phyloP scores from a whole-genome alignment of 1,140 invertebrate species.

The Dreissena rostriformis region DNA sequence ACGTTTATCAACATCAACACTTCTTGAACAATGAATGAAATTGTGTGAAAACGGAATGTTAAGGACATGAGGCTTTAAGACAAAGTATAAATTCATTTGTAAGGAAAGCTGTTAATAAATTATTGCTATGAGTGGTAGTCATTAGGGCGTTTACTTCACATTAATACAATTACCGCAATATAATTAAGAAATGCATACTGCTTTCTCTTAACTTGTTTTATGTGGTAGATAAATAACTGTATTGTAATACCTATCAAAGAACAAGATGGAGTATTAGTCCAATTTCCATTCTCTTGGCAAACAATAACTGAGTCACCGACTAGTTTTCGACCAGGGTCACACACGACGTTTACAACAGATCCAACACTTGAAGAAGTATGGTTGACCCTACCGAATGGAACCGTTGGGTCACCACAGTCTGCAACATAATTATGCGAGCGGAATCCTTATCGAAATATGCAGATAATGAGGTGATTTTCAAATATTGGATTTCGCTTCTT shows the following conservation, averaged over 20 bases:
- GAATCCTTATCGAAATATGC: no score
- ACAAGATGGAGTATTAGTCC: background rate
- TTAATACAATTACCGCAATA: no score
- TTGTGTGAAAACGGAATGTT: no score
- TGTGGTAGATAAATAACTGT: background rate
- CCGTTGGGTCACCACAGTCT: background rate
- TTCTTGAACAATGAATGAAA: no score
- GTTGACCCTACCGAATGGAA: background rate
- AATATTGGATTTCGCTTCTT: background rate
- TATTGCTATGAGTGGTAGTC: no score
- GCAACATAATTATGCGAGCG: background rate
- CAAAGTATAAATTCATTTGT: no score
- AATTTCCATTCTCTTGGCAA: background rate
- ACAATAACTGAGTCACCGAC: background rate
- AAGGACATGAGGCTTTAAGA: no score
- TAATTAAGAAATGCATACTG: no score
- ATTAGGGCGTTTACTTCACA: no score
- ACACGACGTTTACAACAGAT: background rate
- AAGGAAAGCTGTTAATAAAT: no score
- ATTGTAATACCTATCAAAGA: background rate
- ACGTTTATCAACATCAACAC: no score
- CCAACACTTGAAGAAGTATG: background rate
- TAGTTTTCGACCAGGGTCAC: background rate
- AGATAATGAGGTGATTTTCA: no score
- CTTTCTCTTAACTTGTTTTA: background rate